Evolutionary conservation across 92 coral and sea anemone species (phyloP).

Genomic region (Meandrina meandrites): DNA sequence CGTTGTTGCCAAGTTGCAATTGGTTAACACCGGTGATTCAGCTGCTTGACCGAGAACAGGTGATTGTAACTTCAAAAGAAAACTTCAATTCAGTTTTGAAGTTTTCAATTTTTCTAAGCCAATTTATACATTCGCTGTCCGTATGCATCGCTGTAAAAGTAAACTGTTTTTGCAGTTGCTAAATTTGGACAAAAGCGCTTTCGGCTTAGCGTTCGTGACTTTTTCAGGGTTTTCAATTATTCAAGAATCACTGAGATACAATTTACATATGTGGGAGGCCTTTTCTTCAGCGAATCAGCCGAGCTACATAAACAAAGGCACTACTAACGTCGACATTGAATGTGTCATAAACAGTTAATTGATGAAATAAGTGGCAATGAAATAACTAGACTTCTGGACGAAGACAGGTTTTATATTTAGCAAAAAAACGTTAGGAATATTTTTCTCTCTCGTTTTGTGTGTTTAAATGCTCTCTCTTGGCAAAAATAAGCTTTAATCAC

Average conservation of each 20-base stretch:
- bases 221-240: slow-evolving; percentile 40
- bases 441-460: not conserved
- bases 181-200: not conserved
- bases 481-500: not conserved
- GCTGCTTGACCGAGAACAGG: slow-evolving; percentile 24
- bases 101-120: not conserved
- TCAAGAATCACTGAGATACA: slow-evolving; percentile 25
- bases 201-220: slow-evolving; percentile 27
- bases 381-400: not conserved
- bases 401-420: not conserved
- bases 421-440: not conserved
- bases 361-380: slow-evolving; percentile 9
- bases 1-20: not conserved
- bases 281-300: slow-evolving; percentile 51
- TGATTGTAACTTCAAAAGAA: slow-evolving; percentile 10
- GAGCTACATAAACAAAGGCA: slow-evolving; percentile 58
- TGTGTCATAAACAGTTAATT: slow-evolving; percentile 38
- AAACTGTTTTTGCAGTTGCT: not conserved
- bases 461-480: not conserved
- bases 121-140: not conserved
- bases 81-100: not conserved
- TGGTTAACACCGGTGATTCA: slow-evolving; percentile 17
- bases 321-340: slow-evolving; percentile 8
- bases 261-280: slow-evolving; percentile 48
- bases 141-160: not conserved